Evolutionary conservation across 2,113 vertebrate species (phyloP), one percentile per base, ranked within the genome.

Genomic region (Oncorhynchus masou): DNA sequence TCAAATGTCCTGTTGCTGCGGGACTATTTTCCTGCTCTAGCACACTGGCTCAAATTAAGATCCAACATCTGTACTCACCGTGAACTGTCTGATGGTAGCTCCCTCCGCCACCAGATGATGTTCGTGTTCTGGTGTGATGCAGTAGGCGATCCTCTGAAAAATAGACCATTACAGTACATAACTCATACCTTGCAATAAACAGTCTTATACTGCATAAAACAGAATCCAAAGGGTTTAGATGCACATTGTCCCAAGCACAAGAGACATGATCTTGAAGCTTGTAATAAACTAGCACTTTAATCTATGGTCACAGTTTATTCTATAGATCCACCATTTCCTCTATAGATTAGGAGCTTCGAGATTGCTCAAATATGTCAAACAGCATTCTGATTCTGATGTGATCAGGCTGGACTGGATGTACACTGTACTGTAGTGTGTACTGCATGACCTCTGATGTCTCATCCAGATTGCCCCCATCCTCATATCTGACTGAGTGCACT

Each of bases 81-180:
- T 97, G 87, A 97, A 99, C 83, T 99, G 98, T 69, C 96, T 93
- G 85, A 99, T 48, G 12, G 1, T 96, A 94, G 82, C 96, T 16
- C 51, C 95, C 86, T 98, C 95, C 66, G 93, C 93, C 87, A 98
- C 97, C 76, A 97, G 86, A 79, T 98, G 96, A 77, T 97, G 94
- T 80, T 99, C 98, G 0, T 97, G 95, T 88, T 98, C 95, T 3
- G 98, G 97, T 15, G 97, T 99, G 90, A 99, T 94, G 88, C 97
- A 97, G 62, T 99, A 98, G 9, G 96, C 98, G 91, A 98, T 92
- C 79, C 94, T 96, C 98, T 99, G 92, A 68, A 93, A 81, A 80
- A 78, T 16, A 85, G 76, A 49, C 0, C 2, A 62, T 62, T n/a
- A n/a, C n/a, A 57, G 59, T 5, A 85, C 59, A 62, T 62, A n/a